Percentiles rank a stretch among this genome's conserved stretches.
Evolutionary conservation across 2,888 invertebrate genomes (phyloP).

Genomic region (Bembecia ichneumoniformis): DNA sequence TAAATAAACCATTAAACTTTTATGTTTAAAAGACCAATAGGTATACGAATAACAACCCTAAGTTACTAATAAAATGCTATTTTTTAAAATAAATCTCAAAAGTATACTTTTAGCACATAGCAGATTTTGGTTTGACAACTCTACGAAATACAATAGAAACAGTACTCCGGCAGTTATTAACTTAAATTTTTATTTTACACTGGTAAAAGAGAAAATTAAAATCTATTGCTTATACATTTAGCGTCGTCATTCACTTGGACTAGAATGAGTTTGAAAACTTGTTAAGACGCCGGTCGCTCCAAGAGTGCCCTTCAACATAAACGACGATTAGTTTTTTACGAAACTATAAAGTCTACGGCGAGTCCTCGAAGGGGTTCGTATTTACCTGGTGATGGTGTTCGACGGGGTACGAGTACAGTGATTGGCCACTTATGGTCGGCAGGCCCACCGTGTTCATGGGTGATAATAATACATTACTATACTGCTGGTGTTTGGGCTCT

Average conservation of each 20-base stretch:
- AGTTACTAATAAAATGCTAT: no score
- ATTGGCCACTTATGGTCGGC: conserved; percentile 46
- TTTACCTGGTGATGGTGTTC: conserved; percentile 45
- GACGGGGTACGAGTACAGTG: conserved; percentile 52
- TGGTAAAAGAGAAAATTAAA: no score
- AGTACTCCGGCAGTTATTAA: no score
- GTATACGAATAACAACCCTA: no score
- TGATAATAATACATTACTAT: conserved; percentile 35
- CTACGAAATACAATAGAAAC: no score
- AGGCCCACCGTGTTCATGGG: conserved; percentile 58
- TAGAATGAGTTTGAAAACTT: conserved; percentile 29
- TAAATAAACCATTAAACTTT: no score
- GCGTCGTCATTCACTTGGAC: conserved; percentile 32
- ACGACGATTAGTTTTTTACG: conserved; percentile 25
- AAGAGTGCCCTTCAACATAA: conserved; percentile 31
- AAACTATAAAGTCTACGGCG: conserved; percentile 20
- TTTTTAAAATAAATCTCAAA: no score
- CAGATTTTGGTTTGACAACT: no score
- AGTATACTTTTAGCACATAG: no score
- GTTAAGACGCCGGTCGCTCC: conserved; percentile 26
- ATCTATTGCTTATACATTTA: conserved; percentile 3
- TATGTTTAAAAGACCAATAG: no score
- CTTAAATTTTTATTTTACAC: no score
- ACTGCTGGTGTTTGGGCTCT: conserved; percentile 32
- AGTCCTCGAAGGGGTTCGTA: conserved; percentile 58